phyloP scores from a whole-genome alignment of 2,113 vertebrate species.

The Epinephelus moara region DNA sequence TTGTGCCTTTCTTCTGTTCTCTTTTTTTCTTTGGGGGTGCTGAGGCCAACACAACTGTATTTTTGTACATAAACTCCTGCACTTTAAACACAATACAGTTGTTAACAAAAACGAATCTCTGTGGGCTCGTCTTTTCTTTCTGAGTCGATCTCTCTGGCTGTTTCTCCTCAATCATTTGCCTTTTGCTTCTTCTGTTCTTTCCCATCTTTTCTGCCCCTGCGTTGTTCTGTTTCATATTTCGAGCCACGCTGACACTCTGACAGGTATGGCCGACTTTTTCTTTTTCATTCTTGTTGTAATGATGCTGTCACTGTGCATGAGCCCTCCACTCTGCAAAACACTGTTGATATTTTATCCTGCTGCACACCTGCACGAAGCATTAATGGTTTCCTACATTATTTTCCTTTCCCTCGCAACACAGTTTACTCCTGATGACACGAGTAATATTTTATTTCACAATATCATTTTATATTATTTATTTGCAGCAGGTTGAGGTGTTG shows the following conservation, averaged over 20 bases:
- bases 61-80: constrained; percentile 90
- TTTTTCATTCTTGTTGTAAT: constrained; percentile 50
- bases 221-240: constrained; percentile 63
- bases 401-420: not conserved
- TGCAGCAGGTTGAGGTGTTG: not conserved
- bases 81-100: constrained; percentile 89
- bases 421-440: not conserved
- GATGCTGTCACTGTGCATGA: constrained; percentile 39
- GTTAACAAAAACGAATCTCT: constrained; percentile 63
- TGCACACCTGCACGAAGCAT: not conserved
- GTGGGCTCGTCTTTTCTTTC: constrained; percentile 69
- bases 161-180: constrained; percentile 16
- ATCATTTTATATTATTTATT: not conserved
- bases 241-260: constrained; percentile 51
- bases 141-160: constrained; percentile 11
- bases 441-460: not conserved
- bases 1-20: constrained; percentile 90
- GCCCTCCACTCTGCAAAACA: not conserved
- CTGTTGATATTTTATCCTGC: not conserved
- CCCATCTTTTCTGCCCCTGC: constrained; percentile 45
- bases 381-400: not conserved
- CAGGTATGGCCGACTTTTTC: constrained; percentile 78
- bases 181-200: constrained; percentile 42
- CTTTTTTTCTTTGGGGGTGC: constrained; percentile 79
- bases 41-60: constrained; percentile 85